Evolutionary conservation across 1,140 invertebrate genomes (phyloP).

Genomic region (Druon quercuslanigerum): DNA sequence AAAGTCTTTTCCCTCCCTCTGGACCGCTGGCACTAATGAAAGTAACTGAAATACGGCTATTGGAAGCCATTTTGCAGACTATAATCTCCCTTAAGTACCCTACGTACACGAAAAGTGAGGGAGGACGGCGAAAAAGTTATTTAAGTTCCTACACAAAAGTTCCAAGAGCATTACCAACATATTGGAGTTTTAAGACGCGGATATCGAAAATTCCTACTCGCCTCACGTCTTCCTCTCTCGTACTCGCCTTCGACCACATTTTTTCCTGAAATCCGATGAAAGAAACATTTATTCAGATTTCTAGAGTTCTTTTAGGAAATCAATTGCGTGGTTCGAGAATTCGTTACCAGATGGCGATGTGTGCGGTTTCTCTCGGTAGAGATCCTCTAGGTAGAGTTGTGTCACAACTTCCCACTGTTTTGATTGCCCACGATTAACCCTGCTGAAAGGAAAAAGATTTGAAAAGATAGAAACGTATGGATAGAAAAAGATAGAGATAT

Average conservation of each 20-base stretch:
- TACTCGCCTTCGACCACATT: not conserved
- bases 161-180: slow-evolving; percentile 15
- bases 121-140: slow-evolving; percentile 19
- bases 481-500: no score
- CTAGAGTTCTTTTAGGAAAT: not conserved
- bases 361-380: not conserved
- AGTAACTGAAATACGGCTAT: slow-evolving; percentile 29
- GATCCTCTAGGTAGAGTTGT: no score
- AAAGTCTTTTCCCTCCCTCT: slow-evolving; percentile 23
- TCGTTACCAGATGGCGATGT: not conserved
- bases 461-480: no score
- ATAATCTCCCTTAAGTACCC: slow-evolving; percentile 23
- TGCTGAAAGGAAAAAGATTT: no score
- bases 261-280: not conserved
- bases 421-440: no score
- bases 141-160: slow-evolving; percentile 23
- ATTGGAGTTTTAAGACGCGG: slow-evolving; percentile 20
- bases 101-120: slow-evolving; percentile 9
- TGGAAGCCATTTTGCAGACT: slow-evolving; percentile 25
- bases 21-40: slow-evolving; percentile 25
- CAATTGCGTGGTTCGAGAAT: not conserved
- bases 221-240: slow-evolving; percentile 4
- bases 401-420: no score
- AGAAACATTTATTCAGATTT: not conserved
- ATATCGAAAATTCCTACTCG: slow-evolving; percentile 20